Percentiles rank a stretch among this genome's conserved stretches.
Conservation (phyloP, 2,113 vertebrate species). For the Haliaeetus leucogaster region DNA sequence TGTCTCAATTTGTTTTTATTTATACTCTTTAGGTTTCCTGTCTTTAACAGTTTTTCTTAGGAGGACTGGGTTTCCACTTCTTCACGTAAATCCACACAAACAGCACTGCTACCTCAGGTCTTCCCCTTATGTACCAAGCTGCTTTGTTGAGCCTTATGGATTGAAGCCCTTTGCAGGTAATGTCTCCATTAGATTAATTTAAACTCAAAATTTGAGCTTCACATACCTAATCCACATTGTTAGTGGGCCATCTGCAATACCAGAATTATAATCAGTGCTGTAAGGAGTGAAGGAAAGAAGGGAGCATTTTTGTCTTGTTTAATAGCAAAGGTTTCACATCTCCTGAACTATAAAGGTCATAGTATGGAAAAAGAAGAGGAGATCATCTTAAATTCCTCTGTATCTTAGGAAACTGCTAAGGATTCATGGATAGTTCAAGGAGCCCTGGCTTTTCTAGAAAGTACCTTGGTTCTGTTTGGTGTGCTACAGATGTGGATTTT, state of each 20-base stretch:
- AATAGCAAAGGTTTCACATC: background rate
- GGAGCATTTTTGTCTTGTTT: background rate
- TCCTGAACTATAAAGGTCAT: background rate
- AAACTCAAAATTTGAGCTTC: background rate
- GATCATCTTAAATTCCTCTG: background rate
- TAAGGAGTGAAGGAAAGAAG: background rate
- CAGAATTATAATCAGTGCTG: background rate
- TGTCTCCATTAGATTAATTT: background rate
- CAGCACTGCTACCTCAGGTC: background rate
- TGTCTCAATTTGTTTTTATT: background rate
- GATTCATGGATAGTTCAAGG: background rate
- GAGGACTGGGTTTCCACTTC: background rate
- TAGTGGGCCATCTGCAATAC: background rate
- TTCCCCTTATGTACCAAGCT: accelerated
- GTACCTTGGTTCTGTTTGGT: background rate
- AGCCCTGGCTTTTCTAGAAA: background rate
- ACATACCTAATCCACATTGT: accelerated
- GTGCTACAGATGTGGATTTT: background rate
- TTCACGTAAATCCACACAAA: accelerated
- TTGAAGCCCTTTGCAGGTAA: background rate
- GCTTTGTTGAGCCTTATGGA: background rate
- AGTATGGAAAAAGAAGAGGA: background rate
- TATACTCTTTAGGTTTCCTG: background rate
- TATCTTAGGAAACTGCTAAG: background rate
- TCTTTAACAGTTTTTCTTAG: background rate